Evolutionary conservation across 1,140 invertebrate species (phyloP), one percentile per base, ranked within the genome.

Genomic region (Dinoponera quadriceps): DNA sequence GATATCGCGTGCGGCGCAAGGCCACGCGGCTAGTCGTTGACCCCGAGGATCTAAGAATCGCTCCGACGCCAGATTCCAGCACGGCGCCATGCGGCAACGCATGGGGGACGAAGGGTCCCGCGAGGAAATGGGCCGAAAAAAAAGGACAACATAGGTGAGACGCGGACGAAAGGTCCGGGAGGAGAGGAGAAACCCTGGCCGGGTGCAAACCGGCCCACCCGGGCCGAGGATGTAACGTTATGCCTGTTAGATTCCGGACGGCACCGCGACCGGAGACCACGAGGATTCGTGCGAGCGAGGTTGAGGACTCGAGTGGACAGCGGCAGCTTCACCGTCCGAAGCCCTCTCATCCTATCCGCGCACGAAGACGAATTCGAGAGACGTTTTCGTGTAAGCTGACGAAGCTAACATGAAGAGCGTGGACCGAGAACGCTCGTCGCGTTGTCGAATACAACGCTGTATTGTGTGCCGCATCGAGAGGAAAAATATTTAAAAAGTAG

Each of bases 201-300:
- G 18, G 54, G 63, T 55, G 57, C 60, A 77, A 78, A 82, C 71
- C 62, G 38, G 73, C 38, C 54, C 20, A 9, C 38, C 38, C 11
- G 38, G n/a, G 55, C 57, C 44, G 71, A 80, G 51, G 60, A 87
- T 63, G 71, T 80, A 85, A 89, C 77, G 62, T 87, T 82, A 85
- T 71, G 86, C 83, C 75, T 78, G 73, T 68, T 84, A 75, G 55
- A 85, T 82, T 89, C 54, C 20, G 38, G 83, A 62, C 62, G 49
- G 22, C 20, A 22, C 63, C 72, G 29, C 78, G 81, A 78, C 55
- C 60, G 18, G 65, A 77, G 81, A 55, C 16, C 49, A 63, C 29
- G 59, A 29, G 65, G 72, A 57, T 29, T 22, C 29, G 7, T 16
- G 29, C 3, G 29, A 44, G 27, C 22, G 14, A 81, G 78, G 49